Evolutionary conservation across 2,113 vertebrate genomes (phyloP).

Genomic region (Toxotes chatareus): DNA sequence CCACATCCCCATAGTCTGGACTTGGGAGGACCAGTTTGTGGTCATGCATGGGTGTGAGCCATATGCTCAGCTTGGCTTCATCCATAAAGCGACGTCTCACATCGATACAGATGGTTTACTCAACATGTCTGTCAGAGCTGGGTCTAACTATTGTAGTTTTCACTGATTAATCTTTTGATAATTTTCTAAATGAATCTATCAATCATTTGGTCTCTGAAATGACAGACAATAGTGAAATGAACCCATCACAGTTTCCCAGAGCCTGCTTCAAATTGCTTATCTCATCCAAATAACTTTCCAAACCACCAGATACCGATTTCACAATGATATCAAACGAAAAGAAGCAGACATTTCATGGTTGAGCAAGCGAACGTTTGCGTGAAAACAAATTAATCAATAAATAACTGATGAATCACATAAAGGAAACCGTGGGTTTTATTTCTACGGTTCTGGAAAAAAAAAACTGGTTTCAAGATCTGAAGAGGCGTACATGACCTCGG

Average conservation of each 20-base stretch:
- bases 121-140: not conserved
- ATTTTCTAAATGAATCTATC: not conserved
- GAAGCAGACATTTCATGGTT: not conserved
- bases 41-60: not conserved
- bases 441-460: not conserved
- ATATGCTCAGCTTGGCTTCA: not conserved
- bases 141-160: not conserved
- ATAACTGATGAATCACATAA: not conserved
- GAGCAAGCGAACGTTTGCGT: not conserved
- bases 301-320: not conserved
- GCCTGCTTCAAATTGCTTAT: not conserved
- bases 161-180: too few relatives aligned
- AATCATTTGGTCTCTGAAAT: not conserved
- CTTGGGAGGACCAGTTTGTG: not conserved
- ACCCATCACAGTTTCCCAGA: not conserved
- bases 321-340: not conserved
- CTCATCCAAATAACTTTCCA: not conserved
- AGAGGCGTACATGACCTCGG: not conserved
- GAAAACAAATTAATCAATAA: not conserved
- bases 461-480: not conserved
- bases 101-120: not conserved
- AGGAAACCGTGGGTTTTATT: slow-evolving; percentile 4
- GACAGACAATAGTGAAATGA: not conserved
- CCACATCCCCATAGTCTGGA: not conserved
- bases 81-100: not conserved